Base-by-base conservation (phyloP, 2,113 vertebrate species). In the Gadus chalcogrammus region DNA sequence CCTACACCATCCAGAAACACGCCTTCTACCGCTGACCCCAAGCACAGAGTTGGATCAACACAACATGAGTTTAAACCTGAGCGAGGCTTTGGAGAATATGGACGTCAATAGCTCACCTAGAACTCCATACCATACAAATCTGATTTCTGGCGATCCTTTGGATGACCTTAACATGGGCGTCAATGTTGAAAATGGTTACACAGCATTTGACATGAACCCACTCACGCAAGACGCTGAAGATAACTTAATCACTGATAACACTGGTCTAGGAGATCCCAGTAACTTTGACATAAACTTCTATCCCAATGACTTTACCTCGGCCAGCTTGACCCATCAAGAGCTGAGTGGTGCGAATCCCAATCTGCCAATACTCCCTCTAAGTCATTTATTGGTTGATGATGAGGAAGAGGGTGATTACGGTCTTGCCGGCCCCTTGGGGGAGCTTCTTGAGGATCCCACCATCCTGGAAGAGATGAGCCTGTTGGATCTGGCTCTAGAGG, bases 391-490 rank as follows among this genome's bases (percentile, higher is more conserved):
- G 28, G 65, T 63, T 38, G 56, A 35, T 18, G 73, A 70, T 0
- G 64, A 70, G 9, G 77, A 69, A 4, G 76, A 79, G 18, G 79
- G 83, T 59, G 80, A 73, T 13, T 38, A 90, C 0, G 87, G 85
- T 66, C 89, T 95, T 64, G 86, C 88, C 0, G 93, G 93, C 79
- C 92, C 92, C 0, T 89, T 98, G 22, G 85, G 84, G 2, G 93
- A 93, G 9, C 91, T 97, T 0, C 82, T 98, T 0, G 95, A 94
- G 1, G 94, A 97, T 74, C 56, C 67, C 70, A 90, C 93, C 79
- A 94, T 98, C 88, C 81, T 98, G 15, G 94, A 97, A 20, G 96
- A 96, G 86, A 94, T 97, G 72, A 93, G 91, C 75, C 61, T 95
- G 68, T 92, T 98, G 91, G 94, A 95, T 80, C 70, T 95, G 75